Evolutionary conservation across 2,113 vertebrate species (phyloP).

Genomic region (Hippopotamus amphibius): DNA sequence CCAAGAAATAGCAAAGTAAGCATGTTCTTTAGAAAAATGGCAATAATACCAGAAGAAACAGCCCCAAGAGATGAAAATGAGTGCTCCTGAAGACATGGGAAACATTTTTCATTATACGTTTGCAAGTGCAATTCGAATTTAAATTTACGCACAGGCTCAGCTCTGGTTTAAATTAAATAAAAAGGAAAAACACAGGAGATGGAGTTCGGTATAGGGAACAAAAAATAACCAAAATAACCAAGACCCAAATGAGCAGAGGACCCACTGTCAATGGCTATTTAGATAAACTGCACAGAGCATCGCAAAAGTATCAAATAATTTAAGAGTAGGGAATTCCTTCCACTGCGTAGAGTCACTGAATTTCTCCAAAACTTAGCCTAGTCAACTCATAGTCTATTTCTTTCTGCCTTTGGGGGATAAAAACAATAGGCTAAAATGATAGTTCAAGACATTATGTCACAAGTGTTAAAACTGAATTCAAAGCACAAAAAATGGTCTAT

Average conservation of each 20-base stretch:
- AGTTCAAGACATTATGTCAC: neutral
- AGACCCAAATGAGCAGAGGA: neutral
- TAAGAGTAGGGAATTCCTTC: neutral
- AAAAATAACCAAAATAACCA: neutral
- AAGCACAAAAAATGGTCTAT: neutral
- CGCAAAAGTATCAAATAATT: neutral
- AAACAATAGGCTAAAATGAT: neutral
- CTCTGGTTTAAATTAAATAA: neutral
- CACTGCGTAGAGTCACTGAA: neutral
- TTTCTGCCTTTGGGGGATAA: neutral
- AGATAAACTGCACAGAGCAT: neutral
- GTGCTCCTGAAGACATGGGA: neutral
- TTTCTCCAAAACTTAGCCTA: neutral
- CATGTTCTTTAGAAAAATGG: neutral
- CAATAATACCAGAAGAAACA: neutral
- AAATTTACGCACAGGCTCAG: neutral
- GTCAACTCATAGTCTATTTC: neutral
- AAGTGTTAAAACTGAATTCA: neutral
- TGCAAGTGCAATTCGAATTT: neutral
- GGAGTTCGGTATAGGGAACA: neutral
- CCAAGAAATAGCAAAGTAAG: neutral
- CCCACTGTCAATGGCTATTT: neutral
- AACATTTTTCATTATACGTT: neutral
- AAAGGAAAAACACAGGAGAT: neutral
- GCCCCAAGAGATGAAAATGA: neutral